Base-by-base conservation (phyloP, 2,888 invertebrate genomes). In the Drosophila infuscata region DNA sequence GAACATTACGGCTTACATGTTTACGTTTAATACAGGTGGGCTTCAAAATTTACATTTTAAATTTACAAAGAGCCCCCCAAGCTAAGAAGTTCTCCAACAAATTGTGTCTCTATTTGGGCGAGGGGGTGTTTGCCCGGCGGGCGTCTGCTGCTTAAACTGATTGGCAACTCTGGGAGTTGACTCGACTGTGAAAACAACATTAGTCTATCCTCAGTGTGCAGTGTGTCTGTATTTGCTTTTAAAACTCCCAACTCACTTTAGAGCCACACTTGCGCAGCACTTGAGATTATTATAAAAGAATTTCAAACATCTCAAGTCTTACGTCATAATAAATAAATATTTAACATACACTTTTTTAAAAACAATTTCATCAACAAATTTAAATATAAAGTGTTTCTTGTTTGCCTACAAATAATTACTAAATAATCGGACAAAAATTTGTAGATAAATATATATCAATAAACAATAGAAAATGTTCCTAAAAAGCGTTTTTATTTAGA, bases 1-100 rank as follows among this genome's bases (percentile, higher is more conserved):
- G 69, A 66, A 76, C 73, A 79, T 60, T 67, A 66, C 46, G 52
- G 66, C 66, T 57, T 64, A 64, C 25, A 67, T 61, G 58, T 72
- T 81, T 71, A 69, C 64, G 58, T 72, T 81, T 71, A 29, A 46
- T 38, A 53, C 48, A 41, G 33, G 56, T 57, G 56, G 15, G 46
- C 41, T 53, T 49, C 11, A 7, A 46, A 12, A 35, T 46, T 54
- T 32, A 43, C 60, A 65, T 65, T 76, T 62, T 33, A 75, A 75
- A 57, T 43, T 51, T 41, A 11, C 15, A 20, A n/a, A 41, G 35
- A 30, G 20, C 30, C 12, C 29, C 29, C 20, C 61, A 46, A 62
- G 20, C 15, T 29, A 38, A 32, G 20, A 54, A 60, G 43, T 68
- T 25, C 17, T 12, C 12, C 30, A 53, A 17, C 36, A 65, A 56